Percentiles rank a stretch among this genome's conserved stretches.
These are phyloP conservation scores for Ceratitis capitata DNA, from an alignment of 1,140 invertebrate species.

Conservation along the genomic window DNA sequence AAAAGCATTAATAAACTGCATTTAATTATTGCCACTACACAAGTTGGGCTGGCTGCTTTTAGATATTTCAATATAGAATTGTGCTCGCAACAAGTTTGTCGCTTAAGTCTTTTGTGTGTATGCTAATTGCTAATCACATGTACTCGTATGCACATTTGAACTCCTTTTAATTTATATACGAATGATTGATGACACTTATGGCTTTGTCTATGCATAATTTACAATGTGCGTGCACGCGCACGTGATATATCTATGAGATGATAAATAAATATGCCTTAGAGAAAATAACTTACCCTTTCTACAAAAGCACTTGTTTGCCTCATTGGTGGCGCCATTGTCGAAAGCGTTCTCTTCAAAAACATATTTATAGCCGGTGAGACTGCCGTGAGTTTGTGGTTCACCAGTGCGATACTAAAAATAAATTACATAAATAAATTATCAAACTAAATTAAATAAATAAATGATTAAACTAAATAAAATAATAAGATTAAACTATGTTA, in stretches of 20 bases:
- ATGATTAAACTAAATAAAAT: too few species aligned
- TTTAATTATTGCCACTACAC: neutral
- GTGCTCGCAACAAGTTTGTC: neutral
- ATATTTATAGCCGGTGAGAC: conserved; percentile 73
- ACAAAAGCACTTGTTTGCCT: conserved; percentile 84
- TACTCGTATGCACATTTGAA: neutral
- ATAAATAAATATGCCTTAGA: neutral
- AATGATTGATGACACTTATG: conserved; percentile 16
- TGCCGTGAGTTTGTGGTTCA: conserved; percentile 68
- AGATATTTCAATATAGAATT: neutral
- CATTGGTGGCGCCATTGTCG: conserved; percentile 76
- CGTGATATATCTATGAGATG: neutral
- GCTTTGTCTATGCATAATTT: neutral
- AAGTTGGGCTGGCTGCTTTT: neutral
- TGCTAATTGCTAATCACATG: too few species aligned
- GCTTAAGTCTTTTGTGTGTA: neutral
- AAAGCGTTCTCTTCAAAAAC: conserved; percentile 78
- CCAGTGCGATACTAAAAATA: conserved; percentile 69
- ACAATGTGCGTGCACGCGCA: neutral
- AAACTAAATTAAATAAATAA: conserved; percentile 9
- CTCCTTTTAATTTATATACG: too few species aligned
- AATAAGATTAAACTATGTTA: too few species aligned
- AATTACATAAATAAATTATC: neutral
- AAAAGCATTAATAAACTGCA: neutral
- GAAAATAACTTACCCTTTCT: conserved; percentile 67